A percentile compares a stretch with the other conserved stretches of the same genome.
These are phyloP conservation scores for Stenolophus ochropezus DNA, from an alignment of 2,888 invertebrate species.

Conservation along the genomic window DNA sequence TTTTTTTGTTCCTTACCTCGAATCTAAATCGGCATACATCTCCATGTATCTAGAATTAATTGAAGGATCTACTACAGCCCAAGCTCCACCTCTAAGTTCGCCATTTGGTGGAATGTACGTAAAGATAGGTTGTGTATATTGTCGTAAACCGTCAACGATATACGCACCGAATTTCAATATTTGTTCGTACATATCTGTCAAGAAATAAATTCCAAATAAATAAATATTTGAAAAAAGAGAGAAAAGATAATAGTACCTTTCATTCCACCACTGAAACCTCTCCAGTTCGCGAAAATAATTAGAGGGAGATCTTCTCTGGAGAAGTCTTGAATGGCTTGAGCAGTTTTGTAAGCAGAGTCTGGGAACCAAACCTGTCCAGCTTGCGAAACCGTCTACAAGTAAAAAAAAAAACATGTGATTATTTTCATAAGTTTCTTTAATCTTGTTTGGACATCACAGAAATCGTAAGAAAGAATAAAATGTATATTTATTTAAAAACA, in stretches of 20 bases:
- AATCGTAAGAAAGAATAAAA: too few species aligned
- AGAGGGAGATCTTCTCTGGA: slow-evolving; percentile 94
- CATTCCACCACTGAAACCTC: slow-evolving; percentile 99
- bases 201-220: too few species aligned
- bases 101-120: slow-evolving; percentile 98
- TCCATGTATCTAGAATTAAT: slow-evolving; percentile 96
- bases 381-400: slow-evolving; percentile 83
- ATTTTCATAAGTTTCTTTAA: too few species aligned
- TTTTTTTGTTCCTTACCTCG: slow-evolving; percentile 75
- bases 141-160: slow-evolving; percentile 95
- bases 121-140: slow-evolving; percentile 93
- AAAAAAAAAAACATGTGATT: slow-evolving; percentile 22
- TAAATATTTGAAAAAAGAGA: too few species aligned
- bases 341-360: slow-evolving; percentile 98
- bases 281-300: slow-evolving; percentile 99
- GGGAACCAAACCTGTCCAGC: slow-evolving; percentile 99
- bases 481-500: too few species aligned
- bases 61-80: slow-evolving; percentile 98
- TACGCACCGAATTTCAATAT: slow-evolving; percentile 99
- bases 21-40: slow-evolving; percentile 97
- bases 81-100: slow-evolving; percentile 97
- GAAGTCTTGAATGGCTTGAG: slow-evolving; percentile 98
- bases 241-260: slow-evolving; percentile 75
- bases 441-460: too few species aligned
- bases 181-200: slow-evolving; percentile 95